Percentiles rank a stretch among this genome's conserved stretches.
Conservation (phyloP, 1,140 invertebrate genomes). For the Caerostris extrusa region DNA sequence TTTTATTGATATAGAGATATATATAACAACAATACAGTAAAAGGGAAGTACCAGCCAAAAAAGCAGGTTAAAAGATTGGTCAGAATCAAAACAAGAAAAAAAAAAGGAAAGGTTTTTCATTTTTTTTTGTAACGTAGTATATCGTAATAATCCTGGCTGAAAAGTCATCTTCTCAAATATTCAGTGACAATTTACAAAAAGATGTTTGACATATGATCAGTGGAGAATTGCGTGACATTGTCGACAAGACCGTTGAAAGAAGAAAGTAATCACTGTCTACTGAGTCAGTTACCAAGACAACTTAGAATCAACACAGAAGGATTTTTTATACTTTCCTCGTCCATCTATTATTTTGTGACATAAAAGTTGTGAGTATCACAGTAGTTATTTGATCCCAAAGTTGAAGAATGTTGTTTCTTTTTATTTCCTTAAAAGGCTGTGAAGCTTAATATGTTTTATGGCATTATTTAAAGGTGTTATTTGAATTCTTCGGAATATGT, state of each 20-base stretch:
- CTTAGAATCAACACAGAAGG: not conserved
- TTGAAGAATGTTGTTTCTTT: not conserved
- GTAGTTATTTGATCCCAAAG: not conserved
- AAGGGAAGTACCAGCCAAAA: not conserved
- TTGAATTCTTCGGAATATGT: not conserved
- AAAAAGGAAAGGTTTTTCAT: not conserved
- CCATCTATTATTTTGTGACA: conserved; percentile 5
- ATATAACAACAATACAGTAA: not conserved
- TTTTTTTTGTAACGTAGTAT: not conserved
- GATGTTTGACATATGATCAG: conserved; percentile 42
- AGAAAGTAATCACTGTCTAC: conserved; percentile 29
- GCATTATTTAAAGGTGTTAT: too few relatives aligned
- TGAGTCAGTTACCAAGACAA: not conserved
- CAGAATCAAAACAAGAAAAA: not conserved
- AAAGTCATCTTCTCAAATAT: conserved; percentile 33
- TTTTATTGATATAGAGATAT: conserved; percentile 4
- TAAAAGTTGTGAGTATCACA: not conserved
- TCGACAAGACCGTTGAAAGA: conserved; percentile 4
- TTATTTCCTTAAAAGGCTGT: too few relatives aligned
- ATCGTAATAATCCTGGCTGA: not conserved
- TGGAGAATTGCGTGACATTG: not conserved
- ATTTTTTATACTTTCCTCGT: not conserved
- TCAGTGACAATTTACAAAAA: conserved; percentile 30
- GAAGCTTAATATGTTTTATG: too few relatives aligned
- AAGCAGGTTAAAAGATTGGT: conserved; percentile 20